phyloP scores from a whole-genome alignment of 2,797 vertebrate genomes.

The Poeciliopsis presidionis region DNA sequence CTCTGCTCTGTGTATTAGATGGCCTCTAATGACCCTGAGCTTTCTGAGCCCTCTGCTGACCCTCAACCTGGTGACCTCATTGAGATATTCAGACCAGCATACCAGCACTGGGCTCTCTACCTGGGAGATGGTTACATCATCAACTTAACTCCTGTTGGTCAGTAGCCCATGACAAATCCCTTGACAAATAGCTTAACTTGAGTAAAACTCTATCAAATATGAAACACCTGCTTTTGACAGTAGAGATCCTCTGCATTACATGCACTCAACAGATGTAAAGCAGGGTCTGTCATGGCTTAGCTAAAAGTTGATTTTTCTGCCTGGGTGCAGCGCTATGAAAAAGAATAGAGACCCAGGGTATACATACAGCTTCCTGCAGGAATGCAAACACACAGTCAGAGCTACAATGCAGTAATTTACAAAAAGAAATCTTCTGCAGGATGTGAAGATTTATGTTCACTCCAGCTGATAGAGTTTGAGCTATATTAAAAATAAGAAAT shows the following conservation, averaged over 20 bases:
- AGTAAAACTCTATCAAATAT: neutral
- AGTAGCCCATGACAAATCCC: slow-evolving; percentile 48
- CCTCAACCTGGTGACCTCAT: slow-evolving; percentile 93
- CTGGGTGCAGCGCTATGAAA: neutral
- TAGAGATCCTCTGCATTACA: too few species aligned
- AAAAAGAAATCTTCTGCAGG: neutral
- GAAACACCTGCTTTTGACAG: slow-evolving; percentile 1
- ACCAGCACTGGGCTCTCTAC: slow-evolving; percentile 96
- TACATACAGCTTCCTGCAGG: neutral
- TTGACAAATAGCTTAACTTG: neutral
- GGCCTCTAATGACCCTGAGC: slow-evolving; percentile 66
- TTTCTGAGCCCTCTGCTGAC: slow-evolving; percentile 70
- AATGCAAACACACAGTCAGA: neutral
- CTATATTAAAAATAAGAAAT: neutral
- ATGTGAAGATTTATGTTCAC: neutral
- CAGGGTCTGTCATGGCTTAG: neutral
- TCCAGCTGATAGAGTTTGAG: neutral
- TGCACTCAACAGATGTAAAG: neutral
- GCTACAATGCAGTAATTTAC: neutral
- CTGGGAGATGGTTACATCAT: slow-evolving; percentile 93
- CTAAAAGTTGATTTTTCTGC: neutral
- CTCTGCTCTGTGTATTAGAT: too few species aligned
- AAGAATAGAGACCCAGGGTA: neutral
- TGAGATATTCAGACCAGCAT: slow-evolving; percentile 89
- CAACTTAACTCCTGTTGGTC: slow-evolving; percentile 90